A percentile compares a stretch with the other conserved stretches of the same genome.
These are phyloP conservation scores for Dendrolimus kikuchii DNA, from an alignment of 1,140 invertebrate species.

Conservation along the genomic window DNA sequence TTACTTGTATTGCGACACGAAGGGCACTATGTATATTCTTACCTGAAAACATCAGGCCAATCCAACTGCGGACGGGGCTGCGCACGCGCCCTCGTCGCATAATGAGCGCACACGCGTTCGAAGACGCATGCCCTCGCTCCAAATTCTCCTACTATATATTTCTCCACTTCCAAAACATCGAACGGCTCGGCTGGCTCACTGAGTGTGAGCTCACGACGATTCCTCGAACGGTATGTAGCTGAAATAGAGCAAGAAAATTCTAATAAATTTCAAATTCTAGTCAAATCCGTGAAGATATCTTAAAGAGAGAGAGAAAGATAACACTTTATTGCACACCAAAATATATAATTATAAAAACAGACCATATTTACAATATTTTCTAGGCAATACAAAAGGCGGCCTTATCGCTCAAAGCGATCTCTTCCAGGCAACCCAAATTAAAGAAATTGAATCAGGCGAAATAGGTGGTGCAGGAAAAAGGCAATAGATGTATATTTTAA, in stretches of 20 bases:
- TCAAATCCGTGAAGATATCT: too few species aligned
- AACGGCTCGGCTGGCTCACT: constrained; percentile 66
- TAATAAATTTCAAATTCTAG: too few species aligned
- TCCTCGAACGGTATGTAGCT: constrained; percentile 57
- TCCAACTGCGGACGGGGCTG: constrained; percentile 64
- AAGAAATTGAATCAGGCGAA: too few species aligned
- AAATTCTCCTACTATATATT: constrained; percentile 78
- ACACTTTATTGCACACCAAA: too few species aligned
- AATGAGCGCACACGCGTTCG: constrained; percentile 78
- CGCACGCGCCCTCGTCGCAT: constrained; percentile 68
- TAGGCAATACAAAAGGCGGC: too few species aligned
- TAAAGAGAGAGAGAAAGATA: too few species aligned
- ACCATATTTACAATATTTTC: too few species aligned
- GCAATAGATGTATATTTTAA: too few species aligned
- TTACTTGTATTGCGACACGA: constrained; percentile 2
- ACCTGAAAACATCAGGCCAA: constrained; percentile 81
- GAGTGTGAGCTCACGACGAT: constrained; percentile 40
- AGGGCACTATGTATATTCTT: constrained; percentile 16
- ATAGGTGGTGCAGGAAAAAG: too few species aligned
- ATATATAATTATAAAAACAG: too few species aligned
- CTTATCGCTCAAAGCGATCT: too few species aligned
- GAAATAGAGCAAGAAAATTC: constrained; percentile 21
- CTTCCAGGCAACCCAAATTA: too few species aligned
- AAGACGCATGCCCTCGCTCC: constrained; percentile 81
- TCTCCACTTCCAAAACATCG: constrained; percentile 79